Evolutionary conservation across 2,797 vertebrate genomes (phyloP).

Genomic region (Epinephelus coioides): DNA sequence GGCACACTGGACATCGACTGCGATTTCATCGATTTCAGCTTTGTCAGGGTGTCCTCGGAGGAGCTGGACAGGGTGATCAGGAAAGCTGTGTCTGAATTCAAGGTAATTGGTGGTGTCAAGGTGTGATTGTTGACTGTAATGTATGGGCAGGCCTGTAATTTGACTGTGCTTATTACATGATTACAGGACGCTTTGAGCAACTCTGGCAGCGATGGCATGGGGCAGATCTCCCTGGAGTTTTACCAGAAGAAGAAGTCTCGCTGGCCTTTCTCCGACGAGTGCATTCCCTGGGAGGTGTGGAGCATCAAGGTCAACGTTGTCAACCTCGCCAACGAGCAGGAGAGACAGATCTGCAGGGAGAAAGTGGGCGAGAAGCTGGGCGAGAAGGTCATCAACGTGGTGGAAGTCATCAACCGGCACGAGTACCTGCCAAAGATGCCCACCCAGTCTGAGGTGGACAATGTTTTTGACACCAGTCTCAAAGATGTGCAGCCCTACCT

Average conservation of each 20-base stretch:
- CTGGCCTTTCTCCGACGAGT: conserved; percentile 98
- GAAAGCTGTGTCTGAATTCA: conserved; percentile 95
- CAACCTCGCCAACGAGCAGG: conserved; percentile 96
- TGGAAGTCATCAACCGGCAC: conserved; percentile 98
- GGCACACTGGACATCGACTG: conserved; percentile 97
- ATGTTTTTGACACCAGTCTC: conserved; percentile 96
- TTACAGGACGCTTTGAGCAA: conserved; percentile 91
- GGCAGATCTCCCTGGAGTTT: conserved; percentile 98
- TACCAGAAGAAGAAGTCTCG: conserved; percentile 99
- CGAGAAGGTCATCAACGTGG: conserved; percentile 97
- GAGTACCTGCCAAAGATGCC: conserved; percentile 99
- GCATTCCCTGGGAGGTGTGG: conserved; percentile 99
- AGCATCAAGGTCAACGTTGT: conserved; percentile 98
- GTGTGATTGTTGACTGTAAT: conserved; percentile 18
- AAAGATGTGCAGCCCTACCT: conserved; percentile 98
- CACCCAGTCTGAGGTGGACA: conserved; percentile 98
- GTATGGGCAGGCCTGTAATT: neutral
- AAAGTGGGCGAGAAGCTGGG: conserved; percentile 98
- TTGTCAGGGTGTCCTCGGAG: conserved; percentile 94
- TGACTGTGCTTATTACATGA: neutral
- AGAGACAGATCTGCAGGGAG: conserved; percentile 98
- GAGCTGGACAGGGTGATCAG: conserved; percentile 95
- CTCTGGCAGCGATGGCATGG: conserved; percentile 94
- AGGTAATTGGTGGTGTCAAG: conserved; percentile 81
- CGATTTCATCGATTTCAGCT: conserved; percentile 97